Base-by-base conservation (phyloP, 1,140 invertebrate species). In the Octopus sinensis region DNA sequence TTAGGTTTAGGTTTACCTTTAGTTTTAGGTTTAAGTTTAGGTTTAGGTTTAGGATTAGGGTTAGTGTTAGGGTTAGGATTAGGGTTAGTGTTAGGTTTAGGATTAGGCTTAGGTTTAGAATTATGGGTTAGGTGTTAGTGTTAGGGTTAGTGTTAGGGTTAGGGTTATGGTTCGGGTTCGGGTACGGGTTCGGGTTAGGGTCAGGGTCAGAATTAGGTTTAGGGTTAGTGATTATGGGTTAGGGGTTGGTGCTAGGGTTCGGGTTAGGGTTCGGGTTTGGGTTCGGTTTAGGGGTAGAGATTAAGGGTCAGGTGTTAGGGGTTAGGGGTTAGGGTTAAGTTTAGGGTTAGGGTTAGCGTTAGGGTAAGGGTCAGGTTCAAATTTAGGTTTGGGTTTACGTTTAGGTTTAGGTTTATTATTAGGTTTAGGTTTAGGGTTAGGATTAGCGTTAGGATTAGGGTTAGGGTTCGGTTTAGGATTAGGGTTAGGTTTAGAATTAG, bases 1-100 rank as follows among this genome's bases (percentile, higher is more conserved):
- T 77, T 77, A 78, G 80, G 83, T 83, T 82, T 81, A 80, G 53
- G 73, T 75, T 43, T 79, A 81, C 83, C 82, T 80, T 81, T 79
- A 81, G 82, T 82, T 81, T 83, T 82, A 82, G 83, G 83, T 82
- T 83, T 82, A 83, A 83, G 83, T 82, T 82, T 81, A 82, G 84
- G 81, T 81, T 81, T 80, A 82, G 83, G 82, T 82, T 83, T 82
- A 83, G 84, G 56, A 79, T 79, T 52, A 53, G 12, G 54, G 82
- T 54, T 75, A 79, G 51, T 51, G 79, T 79, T 75, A 80, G 53
- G 54, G 82, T 79, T 75, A 78, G 53, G 56, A 62, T 77, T 79
- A 79, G 43, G 78, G 81, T 77, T 79, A 79, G 53, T 54, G 77
- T 77, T 5, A 56, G 4, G 30, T 77, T 77, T 79, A 75, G 9